Conservation (phyloP, 2,113 vertebrate species). For the Notothenia coriiceps region DNA sequence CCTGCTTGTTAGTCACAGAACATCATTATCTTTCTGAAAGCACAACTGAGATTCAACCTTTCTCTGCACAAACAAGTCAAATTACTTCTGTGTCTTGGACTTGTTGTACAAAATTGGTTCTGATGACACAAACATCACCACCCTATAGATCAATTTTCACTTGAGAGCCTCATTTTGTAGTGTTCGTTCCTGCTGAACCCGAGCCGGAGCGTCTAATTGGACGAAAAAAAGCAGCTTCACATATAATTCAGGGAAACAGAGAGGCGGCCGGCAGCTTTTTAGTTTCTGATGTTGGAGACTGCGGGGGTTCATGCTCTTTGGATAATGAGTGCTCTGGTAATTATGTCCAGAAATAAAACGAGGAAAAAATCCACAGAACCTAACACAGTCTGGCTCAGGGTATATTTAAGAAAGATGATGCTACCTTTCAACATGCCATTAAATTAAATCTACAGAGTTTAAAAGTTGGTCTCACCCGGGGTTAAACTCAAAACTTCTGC, state of each 20-base stretch:
- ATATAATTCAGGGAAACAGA: conserved; percentile 28
- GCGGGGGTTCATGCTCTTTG: conserved; percentile 28
- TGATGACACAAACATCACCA: conserved; percentile 37
- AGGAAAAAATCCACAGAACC: neutral
- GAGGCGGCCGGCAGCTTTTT: conserved; percentile 14
- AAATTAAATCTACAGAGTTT: neutral
- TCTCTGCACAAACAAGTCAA: conserved; percentile 17
- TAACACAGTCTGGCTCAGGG: neutral
- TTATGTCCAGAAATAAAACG: conserved; percentile 27
- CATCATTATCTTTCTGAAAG: conserved; percentile 6
- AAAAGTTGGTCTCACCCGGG: no score
- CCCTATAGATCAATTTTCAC: conserved; percentile 34
- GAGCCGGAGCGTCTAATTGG: conserved; percentile 55
- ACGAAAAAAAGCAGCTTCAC: conserved; percentile 47
- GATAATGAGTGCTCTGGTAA: conserved; percentile 54
- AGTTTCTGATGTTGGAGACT: conserved; percentile 13
- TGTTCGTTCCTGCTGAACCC: conserved; percentile 8
- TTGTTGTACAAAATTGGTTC: conserved; percentile 27
- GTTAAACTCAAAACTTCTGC: no score
- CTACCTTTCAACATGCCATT: neutral
- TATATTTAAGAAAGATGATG: neutral
- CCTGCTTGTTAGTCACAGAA: conserved; percentile 19
- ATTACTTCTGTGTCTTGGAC: conserved; percentile 12
- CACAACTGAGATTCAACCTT: neutral
- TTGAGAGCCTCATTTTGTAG: conserved; percentile 29